A percentile compares a stretch with the other conserved stretches of the same genome.
These are phyloP conservation scores for Hirtodrosophila histrioides DNA, from an alignment of 2,888 invertebrate genomes.

Conservation along the genomic window DNA sequence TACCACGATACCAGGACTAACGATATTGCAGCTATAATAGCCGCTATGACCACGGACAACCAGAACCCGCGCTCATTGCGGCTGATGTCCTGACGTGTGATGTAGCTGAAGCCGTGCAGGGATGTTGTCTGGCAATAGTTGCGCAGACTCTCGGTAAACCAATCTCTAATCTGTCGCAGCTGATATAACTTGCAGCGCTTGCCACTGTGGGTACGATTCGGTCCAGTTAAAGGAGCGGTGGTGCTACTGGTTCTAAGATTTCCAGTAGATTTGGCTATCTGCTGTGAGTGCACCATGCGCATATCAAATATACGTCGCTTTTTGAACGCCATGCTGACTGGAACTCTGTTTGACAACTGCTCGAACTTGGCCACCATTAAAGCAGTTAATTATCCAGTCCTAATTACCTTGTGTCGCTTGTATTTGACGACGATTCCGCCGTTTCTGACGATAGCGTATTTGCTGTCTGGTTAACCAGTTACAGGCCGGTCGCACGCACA, in stretches of 20 bases:
- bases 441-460: conserved; percentile 65
- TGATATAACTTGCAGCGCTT: conserved; percentile 7
- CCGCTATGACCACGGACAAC: conserved; percentile 86
- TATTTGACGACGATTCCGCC: conserved; percentile 36
- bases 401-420: conserved; percentile 49
- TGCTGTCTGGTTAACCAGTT: conserved; percentile 75
- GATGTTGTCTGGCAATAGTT: conserved; percentile 89
- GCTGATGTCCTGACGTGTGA: conserved; percentile 86
- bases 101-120: conserved; percentile 89
- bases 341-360: conserved; percentile 22
- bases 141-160: conserved; percentile 79
- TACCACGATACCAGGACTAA: conserved; percentile 87
- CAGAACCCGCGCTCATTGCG: conserved; percentile 86
- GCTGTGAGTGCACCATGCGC: conserved; percentile 55
- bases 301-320: conserved; percentile 70
- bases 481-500: conserved; percentile 78
- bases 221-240: background rate
- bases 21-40: conserved; percentile 86
- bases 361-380: conserved; percentile 10
- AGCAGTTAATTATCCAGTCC: conserved; percentile 39
- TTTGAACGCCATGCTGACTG: conserved; percentile 57
- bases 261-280: conserved; percentile 1
- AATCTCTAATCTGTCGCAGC: conserved; percentile 53
- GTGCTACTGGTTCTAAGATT: conserved; percentile 11
- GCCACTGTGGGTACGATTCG: background rate